Evolutionary conservation across 2,797 vertebrate genomes (phyloP), one percentile per base, ranked within the genome.

Genomic region (Carduelis carduelis): DNA sequence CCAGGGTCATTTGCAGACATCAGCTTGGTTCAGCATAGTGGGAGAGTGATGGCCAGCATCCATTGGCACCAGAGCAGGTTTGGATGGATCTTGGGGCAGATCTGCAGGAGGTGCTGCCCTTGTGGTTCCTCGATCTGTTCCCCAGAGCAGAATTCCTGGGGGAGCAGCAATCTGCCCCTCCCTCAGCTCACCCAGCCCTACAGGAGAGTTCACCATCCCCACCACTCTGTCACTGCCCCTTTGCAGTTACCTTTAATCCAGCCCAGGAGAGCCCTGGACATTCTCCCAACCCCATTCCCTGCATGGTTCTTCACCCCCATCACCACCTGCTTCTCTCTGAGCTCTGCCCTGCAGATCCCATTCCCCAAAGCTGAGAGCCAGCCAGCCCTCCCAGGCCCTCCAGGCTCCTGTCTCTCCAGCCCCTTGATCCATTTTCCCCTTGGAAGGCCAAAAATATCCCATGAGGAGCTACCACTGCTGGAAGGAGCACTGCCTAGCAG

Each of bases 381-480:
- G 32, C 28, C 46, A 21, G 47, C 32, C 3, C 27, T 69, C n/a
- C 49, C 50, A 37, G 17, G 43, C 5, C 13, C 22, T 20, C 34
- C 34, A 10, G 8, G 34, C 44, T 80, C 59, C 65, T 37, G 3
- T 20, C 49, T 83, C 44, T 69, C 75, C 53, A 52, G 19, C 41
- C 23, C 27, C 32, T 37, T 27, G 4, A 22, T 85, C 65, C 47
- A 5, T 24, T 53, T 41, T 49, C 49, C 56, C 34, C 5, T 35
- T n/a, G n/a, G 19, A 78, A 43, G 22, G 24, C 53, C 12, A 26
- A 37, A 66, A 66, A 27, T 16, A 21, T 21, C 52, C 44, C 39
- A 4, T 0, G 1, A 14, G 2, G 13, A 84, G 6, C 52, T 61
- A 7, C 55, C 44, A 10, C n/a, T 61, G 3, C 7, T 23, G 19